A percentile compares a stretch with the other conserved stretches of the same genome.
Evolutionary conservation across 1,140 invertebrate species (phyloP).

Genomic region (Propsilocerus akamusi): DNA sequence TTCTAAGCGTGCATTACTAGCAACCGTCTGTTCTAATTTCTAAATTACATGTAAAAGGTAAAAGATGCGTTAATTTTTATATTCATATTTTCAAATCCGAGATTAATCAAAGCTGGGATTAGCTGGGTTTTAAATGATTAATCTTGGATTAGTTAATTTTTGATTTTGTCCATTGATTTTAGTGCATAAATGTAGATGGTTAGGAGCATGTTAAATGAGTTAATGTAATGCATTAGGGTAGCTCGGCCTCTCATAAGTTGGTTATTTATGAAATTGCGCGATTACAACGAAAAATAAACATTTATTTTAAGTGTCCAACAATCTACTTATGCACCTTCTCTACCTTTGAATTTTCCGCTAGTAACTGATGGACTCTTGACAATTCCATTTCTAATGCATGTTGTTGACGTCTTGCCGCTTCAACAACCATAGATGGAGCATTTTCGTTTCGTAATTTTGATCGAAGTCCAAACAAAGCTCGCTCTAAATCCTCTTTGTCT

Average conservation of each 20-base stretch:
- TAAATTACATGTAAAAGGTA: constrained; percentile 26
- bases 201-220: no score
- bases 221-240: no score
- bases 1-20: constrained; percentile 71
- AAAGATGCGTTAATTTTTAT: no score
- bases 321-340: constrained; percentile 8
- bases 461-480: constrained; percentile 45
- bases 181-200: no score
- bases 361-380: constrained; percentile 57
- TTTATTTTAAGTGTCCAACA: constrained; percentile 4
- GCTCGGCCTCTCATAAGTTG: constrained; percentile 5
- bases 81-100: no score
- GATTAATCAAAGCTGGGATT: no score
- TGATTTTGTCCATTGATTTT: no score
- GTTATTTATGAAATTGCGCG: not conserved
- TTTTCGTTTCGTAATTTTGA: constrained; percentile 35
- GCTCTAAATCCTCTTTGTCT: constrained; percentile 70
- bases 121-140: no score
- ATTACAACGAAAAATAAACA: constrained; percentile 2
- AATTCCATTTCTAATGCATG: constrained; percentile 61
- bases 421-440: constrained; percentile 35
- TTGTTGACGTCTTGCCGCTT: constrained; percentile 51
- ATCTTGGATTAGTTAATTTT: no score
- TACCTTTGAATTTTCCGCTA: constrained; percentile 83
- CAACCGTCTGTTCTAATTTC: constrained; percentile 80